A percentile compares a stretch with the other conserved stretches of the same genome.
Evolutionary conservation across 1,140 invertebrate genomes (phyloP).

Genomic region (Aphelenchoides besseyi): DNA sequence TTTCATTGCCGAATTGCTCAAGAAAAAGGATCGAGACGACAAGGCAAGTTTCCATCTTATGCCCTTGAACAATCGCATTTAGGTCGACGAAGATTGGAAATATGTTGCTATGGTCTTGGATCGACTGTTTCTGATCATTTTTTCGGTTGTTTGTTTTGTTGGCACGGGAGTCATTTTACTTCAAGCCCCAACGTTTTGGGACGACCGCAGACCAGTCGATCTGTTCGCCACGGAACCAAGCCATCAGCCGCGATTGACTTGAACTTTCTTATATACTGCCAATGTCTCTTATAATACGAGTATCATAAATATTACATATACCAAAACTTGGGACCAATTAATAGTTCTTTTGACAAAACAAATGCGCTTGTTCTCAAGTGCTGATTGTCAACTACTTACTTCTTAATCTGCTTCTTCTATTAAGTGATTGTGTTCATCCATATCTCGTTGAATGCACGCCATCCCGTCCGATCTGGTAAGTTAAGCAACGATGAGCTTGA

Average conservation of each 20-base stretch:
- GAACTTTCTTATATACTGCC: neutral
- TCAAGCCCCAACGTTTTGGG: conserved; percentile 91
- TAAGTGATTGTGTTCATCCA: no score
- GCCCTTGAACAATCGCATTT: conserved; percentile 7
- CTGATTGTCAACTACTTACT: no score
- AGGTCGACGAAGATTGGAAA: conserved; percentile 80
- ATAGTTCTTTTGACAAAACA: no score
- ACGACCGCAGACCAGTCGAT: conserved; percentile 68
- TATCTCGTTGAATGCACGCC: no score
- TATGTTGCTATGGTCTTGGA: conserved; percentile 97
- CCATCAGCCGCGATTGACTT: conserved; percentile 11
- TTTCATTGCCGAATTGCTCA: conserved; percentile 60
- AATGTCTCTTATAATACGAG: neutral
- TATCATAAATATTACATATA: neutral
- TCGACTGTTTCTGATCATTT: conserved; percentile 93
- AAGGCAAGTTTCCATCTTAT: conserved; percentile 42
- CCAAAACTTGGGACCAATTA: no score
- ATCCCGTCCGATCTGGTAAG: no score
- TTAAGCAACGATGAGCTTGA: no score
- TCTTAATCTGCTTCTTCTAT: no score
- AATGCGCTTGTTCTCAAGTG: no score
- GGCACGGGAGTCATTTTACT: conserved; percentile 76
- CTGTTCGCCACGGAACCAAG: conserved; percentile 20
- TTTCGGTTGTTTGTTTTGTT: conserved; percentile 78
- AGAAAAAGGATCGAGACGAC: conserved; percentile 61